Evolutionary conservation across 1,140 invertebrate genomes (phyloP).

Genomic region (Helicorthomorpha holstii): DNA sequence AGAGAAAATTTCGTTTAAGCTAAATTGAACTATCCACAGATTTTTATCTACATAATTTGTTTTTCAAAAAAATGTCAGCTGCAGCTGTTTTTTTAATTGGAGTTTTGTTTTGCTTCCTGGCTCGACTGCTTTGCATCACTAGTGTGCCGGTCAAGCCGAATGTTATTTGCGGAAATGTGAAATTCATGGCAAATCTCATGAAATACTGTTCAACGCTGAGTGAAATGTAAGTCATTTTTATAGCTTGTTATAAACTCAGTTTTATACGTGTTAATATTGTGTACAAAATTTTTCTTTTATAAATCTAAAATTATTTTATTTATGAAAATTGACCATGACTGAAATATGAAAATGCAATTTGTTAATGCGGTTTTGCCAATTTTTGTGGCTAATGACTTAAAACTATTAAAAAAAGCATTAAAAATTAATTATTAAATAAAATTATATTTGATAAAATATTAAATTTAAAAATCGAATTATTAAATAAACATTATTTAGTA

Average conservation of each 20-base stretch:
- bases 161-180: constrained; percentile 50
- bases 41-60: too few species aligned
- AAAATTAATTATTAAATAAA: too few species aligned
- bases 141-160: constrained; percentile 52
- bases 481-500: too few species aligned
- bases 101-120: constrained; percentile 57
- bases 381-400: neutral
- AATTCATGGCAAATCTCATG: constrained; percentile 53
- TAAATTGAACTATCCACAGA: too few species aligned
- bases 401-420: neutral
- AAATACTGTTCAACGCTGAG: constrained; percentile 54
- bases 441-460: too few species aligned
- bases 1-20: too few species aligned
- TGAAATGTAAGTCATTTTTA: constrained; percentile 69
- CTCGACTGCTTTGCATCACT: constrained; percentile 63
- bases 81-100: constrained; percentile 52
- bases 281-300: neutral
- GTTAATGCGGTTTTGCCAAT: neutral
- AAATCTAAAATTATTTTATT: neutral
- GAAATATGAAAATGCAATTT: neutral
- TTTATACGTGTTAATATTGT: neutral
- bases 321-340: neutral
- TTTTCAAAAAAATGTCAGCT: constrained; percentile 51
- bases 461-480: too few species aligned
- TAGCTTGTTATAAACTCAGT: too few species aligned